phyloP scores from a whole-genome alignment of 2,888 invertebrate species.

The Eupeodes latifasciatus region DNA sequence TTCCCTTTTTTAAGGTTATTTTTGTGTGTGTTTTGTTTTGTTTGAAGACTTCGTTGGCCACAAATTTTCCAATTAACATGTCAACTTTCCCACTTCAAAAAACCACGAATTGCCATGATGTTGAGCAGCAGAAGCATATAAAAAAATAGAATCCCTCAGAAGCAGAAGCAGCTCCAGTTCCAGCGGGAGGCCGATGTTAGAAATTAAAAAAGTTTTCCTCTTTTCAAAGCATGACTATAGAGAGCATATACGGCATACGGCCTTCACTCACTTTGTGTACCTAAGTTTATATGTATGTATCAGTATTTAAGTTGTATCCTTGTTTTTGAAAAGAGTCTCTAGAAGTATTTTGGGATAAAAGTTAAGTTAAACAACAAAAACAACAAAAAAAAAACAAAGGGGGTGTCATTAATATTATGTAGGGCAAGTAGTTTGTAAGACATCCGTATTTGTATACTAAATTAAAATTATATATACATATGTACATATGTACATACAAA shows the following conservation, averaged over 20 bases:
- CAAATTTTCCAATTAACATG: constrained; percentile 77
- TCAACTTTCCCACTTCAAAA: constrained; percentile 76
- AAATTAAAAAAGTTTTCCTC: constrained; percentile 74
- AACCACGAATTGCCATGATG: constrained; percentile 75
- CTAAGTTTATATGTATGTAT: constrained; percentile 11
- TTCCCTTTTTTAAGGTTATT: constrained; percentile 33
- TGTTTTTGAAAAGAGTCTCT: constrained; percentile 65
- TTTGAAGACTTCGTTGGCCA: constrained; percentile 71
- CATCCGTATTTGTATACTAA: neutral
- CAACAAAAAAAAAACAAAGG: too few relatives aligned
- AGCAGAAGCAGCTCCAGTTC: constrained; percentile 4
- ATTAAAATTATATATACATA: neutral
- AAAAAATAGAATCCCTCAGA: constrained; percentile 65
- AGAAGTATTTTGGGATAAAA: constrained; percentile 42
- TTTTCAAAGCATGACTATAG: constrained; percentile 59
- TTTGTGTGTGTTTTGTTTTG: constrained; percentile 32
- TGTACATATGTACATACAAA: neutral
- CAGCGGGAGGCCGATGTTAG: constrained; percentile 37
- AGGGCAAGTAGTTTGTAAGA: neutral
- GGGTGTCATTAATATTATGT: neutral
- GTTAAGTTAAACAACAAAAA: neutral
- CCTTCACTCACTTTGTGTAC: constrained; percentile 23
- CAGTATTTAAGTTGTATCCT: constrained; percentile 64
- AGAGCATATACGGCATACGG: constrained; percentile 3
- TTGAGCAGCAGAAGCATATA: constrained; percentile 62